A percentile compares a stretch with the other conserved stretches of the same genome.
Evolutionary conservation across 2,113 vertebrate species (phyloP).

Genomic region (Herpailurus yagouaroundi): DNA sequence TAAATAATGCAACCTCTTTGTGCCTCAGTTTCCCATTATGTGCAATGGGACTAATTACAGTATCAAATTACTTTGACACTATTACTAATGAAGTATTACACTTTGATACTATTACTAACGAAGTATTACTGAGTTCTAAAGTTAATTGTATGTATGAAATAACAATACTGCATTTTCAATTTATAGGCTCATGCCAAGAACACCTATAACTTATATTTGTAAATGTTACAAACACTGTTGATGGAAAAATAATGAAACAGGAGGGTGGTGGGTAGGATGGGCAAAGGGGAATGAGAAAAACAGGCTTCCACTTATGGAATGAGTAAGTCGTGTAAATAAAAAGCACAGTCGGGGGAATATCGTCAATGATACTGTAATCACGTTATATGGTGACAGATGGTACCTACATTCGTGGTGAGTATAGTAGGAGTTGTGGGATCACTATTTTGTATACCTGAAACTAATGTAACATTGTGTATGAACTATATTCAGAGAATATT

Average conservation of each 20-base stretch:
- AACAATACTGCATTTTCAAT: slow-evolving; percentile 4
- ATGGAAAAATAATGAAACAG: not conserved
- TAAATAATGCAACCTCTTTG: not conserved
- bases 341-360: not conserved
- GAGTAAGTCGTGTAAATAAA: not conserved
- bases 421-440: not conserved
- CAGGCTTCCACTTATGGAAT: not conserved
- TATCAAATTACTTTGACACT: no score
- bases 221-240: not conserved
- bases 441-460: not conserved
- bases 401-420: not conserved
- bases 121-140: not conserved
- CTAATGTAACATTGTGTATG: not conserved
- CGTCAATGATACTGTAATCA: not conserved
- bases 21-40: not conserved
- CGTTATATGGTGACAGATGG: not conserved
- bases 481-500: not conserved
- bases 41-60: not conserved
- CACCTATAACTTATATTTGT: not conserved
- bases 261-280: not conserved
- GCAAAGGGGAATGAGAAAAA: not conserved
- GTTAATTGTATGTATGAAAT: not conserved
- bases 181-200: not conserved
- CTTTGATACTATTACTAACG: no score
- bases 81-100: no score